These are phyloP conservation scores for Cirrhinus molitorella DNA, from an alignment of 2,797 vertebrate species.

Conservation along the genomic window DNA sequence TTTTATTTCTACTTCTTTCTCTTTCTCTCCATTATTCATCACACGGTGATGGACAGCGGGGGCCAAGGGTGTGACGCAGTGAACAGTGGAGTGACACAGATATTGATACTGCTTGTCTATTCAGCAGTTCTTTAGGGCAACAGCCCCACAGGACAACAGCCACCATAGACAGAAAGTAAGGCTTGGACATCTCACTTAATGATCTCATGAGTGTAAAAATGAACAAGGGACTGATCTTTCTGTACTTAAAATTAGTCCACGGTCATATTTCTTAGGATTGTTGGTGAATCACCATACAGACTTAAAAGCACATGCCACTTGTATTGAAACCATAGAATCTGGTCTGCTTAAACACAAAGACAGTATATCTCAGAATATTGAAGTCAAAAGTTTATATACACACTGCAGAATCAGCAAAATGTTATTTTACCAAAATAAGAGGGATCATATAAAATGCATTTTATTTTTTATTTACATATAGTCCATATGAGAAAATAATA, in stretches of 20 bases:
- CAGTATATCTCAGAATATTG: too few relatives aligned
- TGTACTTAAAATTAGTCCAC: constrained; percentile 18
- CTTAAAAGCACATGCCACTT: background rate
- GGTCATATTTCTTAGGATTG: constrained; percentile 2
- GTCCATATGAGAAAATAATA: too few relatives aligned
- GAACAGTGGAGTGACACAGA: constrained; percentile 39
- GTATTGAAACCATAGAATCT: constrained; percentile 11
- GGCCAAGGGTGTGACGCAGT: constrained; percentile 23
- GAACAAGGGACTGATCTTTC: background rate
- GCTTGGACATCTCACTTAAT: constrained; percentile 8
- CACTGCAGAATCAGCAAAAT: too few relatives aligned
- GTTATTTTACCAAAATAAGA: too few relatives aligned
- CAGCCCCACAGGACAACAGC: constrained; percentile 43
- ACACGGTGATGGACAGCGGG: constrained; percentile 41
- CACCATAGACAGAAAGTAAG: constrained; percentile 23
- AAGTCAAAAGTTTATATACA: too few relatives aligned
- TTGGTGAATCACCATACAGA: background rate
- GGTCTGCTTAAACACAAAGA: background rate
- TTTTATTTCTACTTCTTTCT: constrained; percentile 30
- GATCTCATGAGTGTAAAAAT: constrained; percentile 24
- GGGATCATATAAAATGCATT: too few relatives aligned
- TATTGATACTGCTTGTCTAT: constrained; percentile 48
- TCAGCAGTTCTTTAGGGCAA: constrained; percentile 21
- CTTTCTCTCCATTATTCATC: constrained; percentile 48
- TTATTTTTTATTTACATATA: too few relatives aligned